Base-by-base conservation (phyloP, 92 coral and sea anemone species). In the Zoanthus solanderi region DNA sequence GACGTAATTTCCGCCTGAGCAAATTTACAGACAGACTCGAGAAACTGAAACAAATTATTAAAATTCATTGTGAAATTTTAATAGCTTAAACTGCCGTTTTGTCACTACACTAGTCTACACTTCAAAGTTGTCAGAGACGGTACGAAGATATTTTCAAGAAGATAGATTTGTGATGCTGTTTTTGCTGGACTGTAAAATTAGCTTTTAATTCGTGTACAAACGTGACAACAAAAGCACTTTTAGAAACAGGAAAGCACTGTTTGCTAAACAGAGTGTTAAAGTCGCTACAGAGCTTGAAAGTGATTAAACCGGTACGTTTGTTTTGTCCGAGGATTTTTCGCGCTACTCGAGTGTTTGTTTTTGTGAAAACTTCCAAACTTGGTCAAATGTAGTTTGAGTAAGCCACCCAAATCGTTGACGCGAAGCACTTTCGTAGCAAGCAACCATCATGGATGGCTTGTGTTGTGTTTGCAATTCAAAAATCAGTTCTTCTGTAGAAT, bases 1-100 rank as follows among this genome's bases (percentile, higher is more conserved):
- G 66, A 68, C 85, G 75, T 81, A 66, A 48, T 81, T 81, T 81
- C 85, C 85, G 85, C 60, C 75, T 66, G 44, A 81, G 85, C 75
- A 47, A 67, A 60, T 65, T 48, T 81, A 71, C 46, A 81, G 85
- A 45, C 46, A 60, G 72, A 28, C 60, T 65, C 5, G 47, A 67
- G 85, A 81, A 81, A 81, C 85, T 46, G 85, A 81, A 81, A 81
- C 85, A 81, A 81, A 8, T 23, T 37, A 2, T 63, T 63, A 17
- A 63, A 23, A 9, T 58, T 45, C 75, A 50, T 29, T 52, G 47
- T 28, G 42, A 53, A 63, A n/a, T 37, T 66, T 66, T 46, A 81
- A 4, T 23, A 65, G 63, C 85, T 81, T 28, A 61, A 79, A 28
- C 16, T 37, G 42, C 3, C 42, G 42, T 37, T 37, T 37, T 37